Conservation (phyloP, 2,797 vertebrate species). For the Bradypodion pumilum region DNA sequence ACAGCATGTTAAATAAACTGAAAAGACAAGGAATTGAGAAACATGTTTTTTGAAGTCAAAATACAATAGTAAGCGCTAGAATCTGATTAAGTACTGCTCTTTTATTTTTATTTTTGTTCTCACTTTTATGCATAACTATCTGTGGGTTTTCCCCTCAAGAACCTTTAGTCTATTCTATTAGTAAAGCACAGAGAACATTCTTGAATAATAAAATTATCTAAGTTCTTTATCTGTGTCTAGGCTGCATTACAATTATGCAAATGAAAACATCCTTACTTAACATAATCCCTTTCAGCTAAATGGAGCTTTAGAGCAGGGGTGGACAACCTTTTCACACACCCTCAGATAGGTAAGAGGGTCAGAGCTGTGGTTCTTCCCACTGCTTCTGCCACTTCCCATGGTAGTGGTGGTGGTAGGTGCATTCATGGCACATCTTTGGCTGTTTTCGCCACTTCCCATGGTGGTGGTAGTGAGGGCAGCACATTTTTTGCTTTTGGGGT, state of each 20-base stretch:
- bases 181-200: constrained; percentile 19
- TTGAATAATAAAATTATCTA: constrained; percentile 36
- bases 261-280: background rate
- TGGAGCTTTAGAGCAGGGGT: background rate
- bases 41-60: background rate
- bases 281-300: background rate
- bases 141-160: background rate
- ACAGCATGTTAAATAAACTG: background rate
- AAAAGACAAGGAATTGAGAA: background rate
- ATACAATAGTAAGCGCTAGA: constrained; percentile 18
- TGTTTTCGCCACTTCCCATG: too few species aligned
- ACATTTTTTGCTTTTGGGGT: too few species aligned
- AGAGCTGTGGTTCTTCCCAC: too few species aligned
- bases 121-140: background rate
- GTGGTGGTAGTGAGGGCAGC: too few species aligned
- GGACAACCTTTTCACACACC: too few species aligned
- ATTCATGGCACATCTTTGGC: too few species aligned
- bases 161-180: constrained; percentile 9
- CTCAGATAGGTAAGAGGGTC: too few species aligned
- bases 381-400: too few species aligned
- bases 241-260: constrained; percentile 10
- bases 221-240: constrained; percentile 17
- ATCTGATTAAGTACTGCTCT: background rate
- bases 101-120: background rate
- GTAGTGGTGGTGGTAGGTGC: too few species aligned